Conservation (phyloP, 2,888 invertebrate genomes). For the Polydrusus cervinus region DNA sequence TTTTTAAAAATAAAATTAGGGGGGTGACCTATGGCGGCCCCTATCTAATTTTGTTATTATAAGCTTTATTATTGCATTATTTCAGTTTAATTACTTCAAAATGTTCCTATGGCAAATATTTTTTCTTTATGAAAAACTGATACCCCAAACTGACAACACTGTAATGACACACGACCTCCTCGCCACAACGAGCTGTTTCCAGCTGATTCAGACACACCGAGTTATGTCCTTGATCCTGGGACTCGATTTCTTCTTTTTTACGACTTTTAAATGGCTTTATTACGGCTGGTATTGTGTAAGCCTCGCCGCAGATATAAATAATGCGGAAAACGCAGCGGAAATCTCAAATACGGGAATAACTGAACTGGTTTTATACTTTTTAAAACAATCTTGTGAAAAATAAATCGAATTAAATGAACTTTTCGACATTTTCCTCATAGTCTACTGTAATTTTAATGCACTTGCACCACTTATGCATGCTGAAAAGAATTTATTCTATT, state of each 20-base stretch:
- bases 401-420: no score
- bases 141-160: conserved; percentile 16
- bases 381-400: no score
- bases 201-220: conserved; percentile 38
- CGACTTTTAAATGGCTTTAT: conserved; percentile 42
- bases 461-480: no score
- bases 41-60: no score
- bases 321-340: conserved; percentile 11
- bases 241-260: conserved; percentile 38
- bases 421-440: no score
- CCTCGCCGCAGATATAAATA: conserved; percentile 22
- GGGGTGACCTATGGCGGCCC: no score
- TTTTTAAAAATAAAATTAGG: no score
- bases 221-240: conserved; percentile 35
- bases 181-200: conserved; percentile 23
- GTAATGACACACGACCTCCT: conserved; percentile 34
- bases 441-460: no score
- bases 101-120: no score
- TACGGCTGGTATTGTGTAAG: conserved; percentile 37
- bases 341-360: conserved; percentile 1
- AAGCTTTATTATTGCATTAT: no score
- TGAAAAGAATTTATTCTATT: no score
- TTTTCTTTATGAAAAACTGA: not conserved
- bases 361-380: not conserved
- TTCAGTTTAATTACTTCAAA: no score